These are phyloP conservation scores for Branchinecta lindahli DNA, from an alignment of 1,140 invertebrate species.

Conservation along the genomic window DNA sequence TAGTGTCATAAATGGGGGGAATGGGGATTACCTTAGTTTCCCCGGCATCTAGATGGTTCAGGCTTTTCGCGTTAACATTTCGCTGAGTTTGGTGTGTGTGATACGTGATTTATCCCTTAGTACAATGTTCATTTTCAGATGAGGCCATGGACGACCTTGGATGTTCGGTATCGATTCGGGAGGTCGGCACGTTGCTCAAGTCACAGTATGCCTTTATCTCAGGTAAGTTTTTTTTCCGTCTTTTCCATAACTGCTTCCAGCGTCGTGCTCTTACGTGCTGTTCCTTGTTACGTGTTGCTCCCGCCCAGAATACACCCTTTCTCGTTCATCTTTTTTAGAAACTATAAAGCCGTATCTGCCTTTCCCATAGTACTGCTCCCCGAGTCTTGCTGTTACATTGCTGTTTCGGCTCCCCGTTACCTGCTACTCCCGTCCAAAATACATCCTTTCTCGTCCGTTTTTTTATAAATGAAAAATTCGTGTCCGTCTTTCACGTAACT, in stretches of 20 bases:
- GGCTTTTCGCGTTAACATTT: too few species aligned
- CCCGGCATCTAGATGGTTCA: too few species aligned
- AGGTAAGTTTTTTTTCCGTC: constrained; percentile 36
- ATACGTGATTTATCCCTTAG: too few species aligned
- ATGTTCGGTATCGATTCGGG: constrained; percentile 46
- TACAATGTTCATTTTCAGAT: constrained; percentile 30
- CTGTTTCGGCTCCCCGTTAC: too few species aligned
- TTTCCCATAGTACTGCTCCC: not conserved
- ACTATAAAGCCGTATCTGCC: not conserved
- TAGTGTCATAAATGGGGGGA: too few species aligned
- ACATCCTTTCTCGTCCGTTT: too few species aligned
- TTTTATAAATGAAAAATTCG: too few species aligned
- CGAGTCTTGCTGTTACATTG: not conserved
- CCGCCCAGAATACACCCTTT: not conserved
- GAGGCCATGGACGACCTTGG: constrained; percentile 36
- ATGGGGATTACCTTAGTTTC: too few species aligned
- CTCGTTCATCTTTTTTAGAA: not conserved
- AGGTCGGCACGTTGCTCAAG: constrained; percentile 68
- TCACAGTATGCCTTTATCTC: constrained; percentile 74
- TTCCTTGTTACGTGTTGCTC: not conserved
- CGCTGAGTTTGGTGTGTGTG: too few species aligned
- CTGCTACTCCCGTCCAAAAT: too few species aligned
- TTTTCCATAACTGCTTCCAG: constrained; percentile 17
- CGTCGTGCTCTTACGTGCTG: constrained; percentile 10
- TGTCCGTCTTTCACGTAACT: too few species aligned